Conservation (phyloP, 2,888 invertebrate genomes). For the Cheilosia impressa region DNA sequence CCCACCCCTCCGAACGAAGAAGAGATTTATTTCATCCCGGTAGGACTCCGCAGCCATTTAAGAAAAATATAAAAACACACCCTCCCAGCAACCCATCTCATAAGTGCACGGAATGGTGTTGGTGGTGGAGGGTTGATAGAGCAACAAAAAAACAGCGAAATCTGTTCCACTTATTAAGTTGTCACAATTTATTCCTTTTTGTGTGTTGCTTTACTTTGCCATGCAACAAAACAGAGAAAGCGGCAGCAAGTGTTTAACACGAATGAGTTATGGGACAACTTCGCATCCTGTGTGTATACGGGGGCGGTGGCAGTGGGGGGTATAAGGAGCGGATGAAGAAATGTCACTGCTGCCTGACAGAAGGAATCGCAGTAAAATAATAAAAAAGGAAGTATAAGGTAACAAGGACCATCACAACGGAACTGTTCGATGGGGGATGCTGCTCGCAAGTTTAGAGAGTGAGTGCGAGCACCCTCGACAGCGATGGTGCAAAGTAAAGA, state of each 20-base stretch:
- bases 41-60: constrained; percentile 69
- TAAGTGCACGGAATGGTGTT: constrained; percentile 35
- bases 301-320: background rate
- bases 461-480: constrained; percentile 33
- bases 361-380: constrained; percentile 63
- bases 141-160: constrained; percentile 63
- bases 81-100: constrained; percentile 45
- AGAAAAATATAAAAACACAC: constrained; percentile 57
- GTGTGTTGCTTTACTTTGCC: constrained; percentile 65
- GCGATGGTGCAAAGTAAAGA: constrained; percentile 18
- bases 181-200: constrained; percentile 76
- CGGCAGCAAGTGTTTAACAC: constrained; percentile 77
- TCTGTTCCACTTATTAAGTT: constrained; percentile 78
- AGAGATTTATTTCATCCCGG: constrained; percentile 69
- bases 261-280: constrained; percentile 77
- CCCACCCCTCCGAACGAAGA: constrained; percentile 31
- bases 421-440: constrained; percentile 60
- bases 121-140: constrained; percentile 25
- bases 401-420: constrained; percentile 64
- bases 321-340: constrained; percentile 58
- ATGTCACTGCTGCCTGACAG: constrained; percentile 71
- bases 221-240: constrained; percentile 63
- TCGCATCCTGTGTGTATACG: constrained; percentile 44
- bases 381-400: constrained; percentile 60
- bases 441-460: constrained; percentile 50